Evolutionary conservation across 2,888 invertebrate species (phyloP).

Genomic region (Zele albiditarsus): DNA sequence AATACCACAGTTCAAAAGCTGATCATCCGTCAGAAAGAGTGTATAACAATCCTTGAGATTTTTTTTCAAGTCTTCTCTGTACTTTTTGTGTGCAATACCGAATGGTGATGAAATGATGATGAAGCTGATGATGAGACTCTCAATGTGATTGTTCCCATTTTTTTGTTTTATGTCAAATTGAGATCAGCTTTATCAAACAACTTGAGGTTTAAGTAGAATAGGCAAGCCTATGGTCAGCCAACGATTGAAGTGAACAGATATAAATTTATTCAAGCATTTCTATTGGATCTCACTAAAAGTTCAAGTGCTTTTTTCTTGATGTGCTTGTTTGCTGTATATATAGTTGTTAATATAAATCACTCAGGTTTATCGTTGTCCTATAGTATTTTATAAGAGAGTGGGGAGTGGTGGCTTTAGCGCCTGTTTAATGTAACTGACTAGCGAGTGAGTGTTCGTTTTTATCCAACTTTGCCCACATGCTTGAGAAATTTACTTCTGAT

Average conservation of each 20-base stretch:
- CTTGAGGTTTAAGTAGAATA: constrained; percentile 1
- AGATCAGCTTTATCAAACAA: not conserved
- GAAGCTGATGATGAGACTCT: not conserved
- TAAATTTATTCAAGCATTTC: not conserved
- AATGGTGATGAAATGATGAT: not conserved
- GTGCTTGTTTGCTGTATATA: not conserved
- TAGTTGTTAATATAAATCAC: not conserved
- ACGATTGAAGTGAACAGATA: too few species aligned
- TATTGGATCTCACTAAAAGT: too few species aligned
- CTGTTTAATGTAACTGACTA: too few species aligned
- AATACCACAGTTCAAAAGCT: not conserved
- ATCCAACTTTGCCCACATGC: too few species aligned
- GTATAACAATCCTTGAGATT: not conserved
- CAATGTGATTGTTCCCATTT: not conserved
- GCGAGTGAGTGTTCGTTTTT: too few species aligned
- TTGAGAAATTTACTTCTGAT: too few species aligned
- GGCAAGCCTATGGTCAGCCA: not conserved
- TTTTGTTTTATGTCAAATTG: not conserved
- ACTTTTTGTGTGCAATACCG: not conserved
- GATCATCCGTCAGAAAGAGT: not conserved
- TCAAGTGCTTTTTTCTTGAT: not conserved
- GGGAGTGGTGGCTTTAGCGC: too few species aligned
- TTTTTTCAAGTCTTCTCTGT: not conserved
- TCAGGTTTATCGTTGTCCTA: too few species aligned
- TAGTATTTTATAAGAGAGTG: too few species aligned